Percentiles rank a stretch among this genome's conserved stretches.
These are phyloP conservation scores for Coregonus suidteri DNA, from an alignment of 2,797 vertebrate species.

Conservation along the genomic window DNA sequence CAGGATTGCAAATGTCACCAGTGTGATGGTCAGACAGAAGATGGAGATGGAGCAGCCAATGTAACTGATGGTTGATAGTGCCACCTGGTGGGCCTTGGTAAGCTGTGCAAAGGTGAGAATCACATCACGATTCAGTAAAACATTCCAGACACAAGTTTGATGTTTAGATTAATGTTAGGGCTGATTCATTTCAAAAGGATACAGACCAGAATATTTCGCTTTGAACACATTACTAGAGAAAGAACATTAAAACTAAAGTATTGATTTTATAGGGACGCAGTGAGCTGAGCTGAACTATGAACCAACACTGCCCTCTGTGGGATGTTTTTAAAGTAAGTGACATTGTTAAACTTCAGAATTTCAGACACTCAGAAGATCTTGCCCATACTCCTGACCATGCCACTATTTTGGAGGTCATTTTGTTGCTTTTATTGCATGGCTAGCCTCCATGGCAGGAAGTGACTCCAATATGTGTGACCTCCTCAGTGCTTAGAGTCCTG, in stretches of 20 bases:
- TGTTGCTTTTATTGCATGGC: conserved; percentile 4
- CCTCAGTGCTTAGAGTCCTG: not conserved
- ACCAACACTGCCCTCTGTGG: not conserved
- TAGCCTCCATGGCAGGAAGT: conserved; percentile 9
- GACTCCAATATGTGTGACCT: conserved; percentile 8
- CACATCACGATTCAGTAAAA: conserved; percentile 2
- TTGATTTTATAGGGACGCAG: not conserved
- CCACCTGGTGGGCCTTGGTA: conserved; percentile 85
- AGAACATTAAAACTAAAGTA: not conserved
- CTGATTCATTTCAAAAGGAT: not conserved
- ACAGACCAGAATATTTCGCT: not conserved
- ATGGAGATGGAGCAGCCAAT: conserved; percentile 93
- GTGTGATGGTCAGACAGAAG: conserved; percentile 88
- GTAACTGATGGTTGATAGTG: conserved; percentile 93
- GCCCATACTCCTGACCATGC: not conserved
- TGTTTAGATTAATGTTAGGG: not conserved
- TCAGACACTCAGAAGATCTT: not conserved
- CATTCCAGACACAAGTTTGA: not conserved
- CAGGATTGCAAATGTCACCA: conserved; percentile 91
- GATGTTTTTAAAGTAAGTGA: not conserved
- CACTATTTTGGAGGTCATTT: not conserved
- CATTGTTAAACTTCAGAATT: not conserved
- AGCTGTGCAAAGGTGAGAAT: conserved; percentile 75
- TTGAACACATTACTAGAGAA: not conserved
- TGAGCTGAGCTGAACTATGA: not conserved